phyloP scores from a whole-genome alignment of 2,113 vertebrate species.

The Murina feae region DNA sequence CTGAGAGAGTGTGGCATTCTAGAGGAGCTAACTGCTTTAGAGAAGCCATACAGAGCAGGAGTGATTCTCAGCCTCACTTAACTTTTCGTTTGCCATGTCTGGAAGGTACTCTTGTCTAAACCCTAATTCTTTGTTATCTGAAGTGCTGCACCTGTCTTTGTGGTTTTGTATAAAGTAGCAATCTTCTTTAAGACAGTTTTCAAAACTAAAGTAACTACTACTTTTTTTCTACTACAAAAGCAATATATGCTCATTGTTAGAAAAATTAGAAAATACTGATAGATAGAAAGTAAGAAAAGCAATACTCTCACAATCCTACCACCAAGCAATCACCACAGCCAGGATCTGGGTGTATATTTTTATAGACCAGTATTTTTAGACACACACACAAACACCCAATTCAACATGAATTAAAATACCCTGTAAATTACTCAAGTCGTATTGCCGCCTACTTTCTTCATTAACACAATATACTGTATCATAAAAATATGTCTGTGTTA shows the following conservation, averaged over 20 bases:
- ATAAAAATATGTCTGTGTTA: not conserved
- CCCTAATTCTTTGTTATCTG: not conserved
- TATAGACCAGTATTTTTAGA: not conserved
- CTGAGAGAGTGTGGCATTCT: rapidly evolving
- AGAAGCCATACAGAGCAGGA: not conserved
- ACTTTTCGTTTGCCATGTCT: not conserved
- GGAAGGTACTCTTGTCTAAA: not conserved
- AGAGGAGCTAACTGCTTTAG: not conserved
- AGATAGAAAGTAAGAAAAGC: not conserved
- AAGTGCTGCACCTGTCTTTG: not conserved
- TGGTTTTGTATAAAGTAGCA: not conserved
- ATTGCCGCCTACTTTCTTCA: not conserved
- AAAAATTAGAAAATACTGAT: not conserved
- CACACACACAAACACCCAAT: not conserved
- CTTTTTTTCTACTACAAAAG: not conserved
- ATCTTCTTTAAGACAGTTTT: not conserved
- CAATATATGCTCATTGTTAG: not conserved
- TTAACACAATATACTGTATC: not conserved
- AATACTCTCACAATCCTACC: not conserved
- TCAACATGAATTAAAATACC: not conserved
- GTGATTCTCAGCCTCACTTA: not conserved
- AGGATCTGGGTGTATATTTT: not conserved
- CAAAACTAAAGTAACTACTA: not conserved
- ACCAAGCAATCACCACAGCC: not conserved
- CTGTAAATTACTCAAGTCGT: not conserved